These are phyloP conservation scores for Crocuta crocuta DNA, from an alignment of 2,113 vertebrate genomes.

Conservation along the genomic window DNA sequence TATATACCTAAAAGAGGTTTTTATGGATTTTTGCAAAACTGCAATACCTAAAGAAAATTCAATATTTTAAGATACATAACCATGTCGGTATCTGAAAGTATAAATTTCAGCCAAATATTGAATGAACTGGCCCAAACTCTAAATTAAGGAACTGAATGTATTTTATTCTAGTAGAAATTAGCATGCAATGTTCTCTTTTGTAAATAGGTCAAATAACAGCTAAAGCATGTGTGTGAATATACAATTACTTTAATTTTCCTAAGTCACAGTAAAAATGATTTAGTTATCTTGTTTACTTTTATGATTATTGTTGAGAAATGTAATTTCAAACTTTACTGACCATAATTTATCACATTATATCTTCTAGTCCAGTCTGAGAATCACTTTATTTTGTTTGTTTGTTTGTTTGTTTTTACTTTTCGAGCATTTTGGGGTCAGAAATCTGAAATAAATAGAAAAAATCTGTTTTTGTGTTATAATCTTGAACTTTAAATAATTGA, in stretches of 20 bases:
- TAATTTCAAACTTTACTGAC: background rate
- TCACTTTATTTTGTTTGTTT: background rate
- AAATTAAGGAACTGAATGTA: background rate
- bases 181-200: background rate
- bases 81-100: background rate
- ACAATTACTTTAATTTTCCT: background rate
- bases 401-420: background rate
- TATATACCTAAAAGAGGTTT: background rate
- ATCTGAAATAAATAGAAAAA: background rate
- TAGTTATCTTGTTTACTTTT: background rate
- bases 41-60: background rate
- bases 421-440: background rate
- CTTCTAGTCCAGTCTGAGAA: background rate
- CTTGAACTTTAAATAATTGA: background rate
- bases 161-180: background rate
- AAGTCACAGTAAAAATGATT: background rate
- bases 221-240: background rate
- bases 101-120: background rate
- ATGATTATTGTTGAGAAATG: background rate
- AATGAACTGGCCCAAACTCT: background rate
- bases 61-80: background rate
- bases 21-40: background rate
- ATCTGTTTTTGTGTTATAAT: background rate
- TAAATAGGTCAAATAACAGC: background rate
- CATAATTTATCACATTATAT: background rate